Percentiles rank a stretch among this genome's conserved stretches.
Conservation (phyloP, 2,113 vertebrate species). For the Rhinoderma darwinii region DNA sequence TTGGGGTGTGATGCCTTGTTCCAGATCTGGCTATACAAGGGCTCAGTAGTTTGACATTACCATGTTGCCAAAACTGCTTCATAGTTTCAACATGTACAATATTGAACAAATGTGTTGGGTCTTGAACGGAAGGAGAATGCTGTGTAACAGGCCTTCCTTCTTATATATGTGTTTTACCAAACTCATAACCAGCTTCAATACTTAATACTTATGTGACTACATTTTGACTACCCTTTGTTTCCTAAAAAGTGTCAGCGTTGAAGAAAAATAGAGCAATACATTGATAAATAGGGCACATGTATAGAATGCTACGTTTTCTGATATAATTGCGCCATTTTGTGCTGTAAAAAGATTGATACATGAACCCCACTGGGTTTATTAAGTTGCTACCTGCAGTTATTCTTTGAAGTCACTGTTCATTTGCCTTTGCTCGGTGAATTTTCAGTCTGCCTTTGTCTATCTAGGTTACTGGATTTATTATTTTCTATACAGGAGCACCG, state of each 20-base stretch:
- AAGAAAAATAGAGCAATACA: not conserved
- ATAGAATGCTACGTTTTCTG: not conserved
- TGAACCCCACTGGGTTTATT: not conserved
- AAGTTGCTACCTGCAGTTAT: conserved; percentile 22
- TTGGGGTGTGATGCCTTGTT: not conserved
- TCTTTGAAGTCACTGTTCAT: conserved; percentile 20
- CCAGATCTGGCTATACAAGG: not conserved
- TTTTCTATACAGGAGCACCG: not conserved
- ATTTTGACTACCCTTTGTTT: not conserved
- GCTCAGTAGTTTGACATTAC: not conserved
- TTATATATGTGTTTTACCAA: not conserved
- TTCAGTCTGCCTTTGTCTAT: not conserved
- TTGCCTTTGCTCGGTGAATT: conserved; percentile 4
- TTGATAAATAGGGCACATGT: not conserved
- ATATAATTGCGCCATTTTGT: not conserved
- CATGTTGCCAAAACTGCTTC: not conserved
- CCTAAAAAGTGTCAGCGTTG: not conserved
- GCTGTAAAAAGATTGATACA: not conserved
- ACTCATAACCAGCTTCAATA: not conserved
- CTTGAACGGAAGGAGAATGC: not conserved
- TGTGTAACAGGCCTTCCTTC: not conserved
- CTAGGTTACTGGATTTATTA: conserved; percentile 1
- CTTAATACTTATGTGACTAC: not conserved
- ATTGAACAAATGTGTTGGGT: not conserved
- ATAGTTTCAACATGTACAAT: not conserved